Conservation (phyloP, 2,113 vertebrate genomes). For the Prochilodus magdalenae region DNA sequence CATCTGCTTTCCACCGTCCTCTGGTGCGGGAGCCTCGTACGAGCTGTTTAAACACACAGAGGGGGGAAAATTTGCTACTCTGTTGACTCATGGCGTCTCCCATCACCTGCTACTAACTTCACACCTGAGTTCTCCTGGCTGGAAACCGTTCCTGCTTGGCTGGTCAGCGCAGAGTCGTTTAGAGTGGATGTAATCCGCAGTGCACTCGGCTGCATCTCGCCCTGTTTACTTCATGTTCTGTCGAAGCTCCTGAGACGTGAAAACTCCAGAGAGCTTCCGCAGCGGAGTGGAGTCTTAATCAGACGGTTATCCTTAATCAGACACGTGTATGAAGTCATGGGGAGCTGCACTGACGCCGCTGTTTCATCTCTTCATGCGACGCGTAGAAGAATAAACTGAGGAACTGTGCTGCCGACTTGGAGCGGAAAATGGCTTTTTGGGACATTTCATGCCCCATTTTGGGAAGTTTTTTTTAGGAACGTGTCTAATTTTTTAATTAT, state of each 20-base stretch:
- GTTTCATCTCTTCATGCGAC: no score
- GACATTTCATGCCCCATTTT: no score
- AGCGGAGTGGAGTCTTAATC: background rate
- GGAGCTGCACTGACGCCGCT: background rate
- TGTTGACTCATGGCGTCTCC: constrained; percentile 27
- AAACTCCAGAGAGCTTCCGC: constrained; percentile 18
- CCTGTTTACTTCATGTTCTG: constrained; percentile 17
- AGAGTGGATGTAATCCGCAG: constrained; percentile 33
- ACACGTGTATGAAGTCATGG: background rate
- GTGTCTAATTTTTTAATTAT: no score
- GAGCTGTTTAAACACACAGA: constrained; percentile 8
- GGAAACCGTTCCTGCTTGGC: background rate
- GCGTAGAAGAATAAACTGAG: no score
- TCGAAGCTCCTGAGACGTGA: background rate
- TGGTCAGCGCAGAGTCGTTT: constrained; percentile 12
- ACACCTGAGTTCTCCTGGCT: constrained; percentile 21
- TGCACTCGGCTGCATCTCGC: background rate
- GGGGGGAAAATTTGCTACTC: constrained; percentile 27
- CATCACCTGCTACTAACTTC: constrained; percentile 22
- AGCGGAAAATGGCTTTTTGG: no score
- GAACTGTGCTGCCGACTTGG: no score
- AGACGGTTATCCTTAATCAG: background rate
- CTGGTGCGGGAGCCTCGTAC: background rate
- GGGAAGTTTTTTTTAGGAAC: no score
- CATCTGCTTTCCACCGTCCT: background rate